Base-by-base conservation (phyloP, 2,797 vertebrate genomes). In the Holocentrus rufus region DNA sequence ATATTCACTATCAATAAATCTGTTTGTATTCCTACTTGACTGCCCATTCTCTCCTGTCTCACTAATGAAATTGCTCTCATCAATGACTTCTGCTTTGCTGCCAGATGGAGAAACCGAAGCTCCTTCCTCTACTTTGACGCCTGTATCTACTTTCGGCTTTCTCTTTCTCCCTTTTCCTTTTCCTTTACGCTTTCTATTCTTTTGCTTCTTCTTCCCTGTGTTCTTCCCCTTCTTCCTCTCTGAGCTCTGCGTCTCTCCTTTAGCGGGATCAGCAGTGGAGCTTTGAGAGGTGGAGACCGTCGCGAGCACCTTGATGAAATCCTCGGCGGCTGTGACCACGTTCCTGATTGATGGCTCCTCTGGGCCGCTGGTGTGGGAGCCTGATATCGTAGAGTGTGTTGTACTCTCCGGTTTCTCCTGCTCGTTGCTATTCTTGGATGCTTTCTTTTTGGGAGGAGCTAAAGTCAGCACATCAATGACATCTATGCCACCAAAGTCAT, bases 401-500 rank as follows among this genome's bases (percentile, higher is more conserved):
- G 79, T 36, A 27, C 78, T 83, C 65, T 92, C 90, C 0, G 27
- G 65, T 69, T 87, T 77, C 52, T 85, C 87, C 13, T 83, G 73
- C 68, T 84, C 77, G 8, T 68, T 22, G 1, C 69, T 85, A 63
- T 76, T 72, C 44, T 82, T 59, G 9, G 79, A 66, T 6, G 69
- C 64, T 67, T 84, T 80, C 5, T 7, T 71, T 7, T 59, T 76
- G 14, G 86, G 80, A 0, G 95, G 91, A 4, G 92, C 90, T 63
- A 91, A 0, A 0, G 92, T 87, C 68, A 94, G 80, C 74, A 91
- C 77, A 34, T 98, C 95, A 0, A 98, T 96, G 63, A 95, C 84
- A 5, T 94, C 93, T 50, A 94, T 90, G 31, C 94, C 95, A 0
- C 95, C 95, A 0, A 94, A 97, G 61, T 96, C 95, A 0, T 96